Base-by-base conservation (phyloP, 2,113 vertebrate genomes). In the Elaphurus davidianus region DNA sequence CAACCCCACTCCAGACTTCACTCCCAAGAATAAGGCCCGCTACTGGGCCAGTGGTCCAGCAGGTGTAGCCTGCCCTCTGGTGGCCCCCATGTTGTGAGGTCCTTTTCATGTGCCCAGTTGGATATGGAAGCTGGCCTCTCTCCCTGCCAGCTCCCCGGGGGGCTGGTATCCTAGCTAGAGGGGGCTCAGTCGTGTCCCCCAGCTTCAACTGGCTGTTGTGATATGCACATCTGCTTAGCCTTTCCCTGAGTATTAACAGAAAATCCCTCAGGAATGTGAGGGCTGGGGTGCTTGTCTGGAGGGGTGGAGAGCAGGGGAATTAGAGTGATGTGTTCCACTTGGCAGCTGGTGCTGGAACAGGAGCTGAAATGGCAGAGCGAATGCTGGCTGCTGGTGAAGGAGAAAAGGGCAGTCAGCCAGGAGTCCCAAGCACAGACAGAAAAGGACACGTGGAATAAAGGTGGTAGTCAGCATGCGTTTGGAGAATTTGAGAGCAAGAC, bases 31-130 rank as follows among this genome's bases (percentile, higher is more conserved):
- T 15, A 19, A 55, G 33, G 62, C n/a, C 84, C 43, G 19, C 88
- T 54, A 2, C 10, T 11, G 6, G 50, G 30, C 85, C 67, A 83
- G 82, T 3, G 88, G 91, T 86, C 88, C 13, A 43, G 91, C 74
- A 93, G 86, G 91, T 96, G n/a, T n/a, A 89, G 89, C 71, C 71
- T 19, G 97, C 97, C 96, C 96, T 78, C 97, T 98, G 74, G 94
- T 97, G 98, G 96, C 30, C 40, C 83, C 60, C 7, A 9, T 87
- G 28, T 74, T 79, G 16, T 90, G 74, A 74, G 43, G 79, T 40
- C 83, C 28, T 96, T 40, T 43, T 11, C 23, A 5, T 14, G 52
- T 45, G 23, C 47, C 40, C 36, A 19, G 0, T 11, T 25, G 30
- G 50, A 21, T 33, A 11, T 28, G 21, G 54, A 90, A 71, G 6